Evolutionary conservation across 2,113 vertebrate species (phyloP), one percentile per base, ranked within the genome.

Genomic region (Mus spicilegus): DNA sequence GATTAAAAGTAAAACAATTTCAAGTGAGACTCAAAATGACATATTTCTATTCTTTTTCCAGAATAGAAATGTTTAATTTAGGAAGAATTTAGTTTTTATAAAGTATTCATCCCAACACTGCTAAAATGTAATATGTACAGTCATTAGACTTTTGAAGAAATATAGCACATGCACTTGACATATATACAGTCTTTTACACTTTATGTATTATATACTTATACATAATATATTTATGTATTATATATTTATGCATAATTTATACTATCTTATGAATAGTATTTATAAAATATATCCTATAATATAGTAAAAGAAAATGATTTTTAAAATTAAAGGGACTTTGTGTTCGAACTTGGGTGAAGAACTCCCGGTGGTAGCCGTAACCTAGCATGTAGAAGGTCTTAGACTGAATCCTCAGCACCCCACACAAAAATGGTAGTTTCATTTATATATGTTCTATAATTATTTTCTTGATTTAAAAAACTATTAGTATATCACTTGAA

Each of bases 1-100:
- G 2, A 92, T 75, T 93, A 63, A 56, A 51, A 13, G 12, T 56
- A 72, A 39, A 72, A 56, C 36, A 5, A 51, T 16, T 67, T 95
- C 86, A 89, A 33, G 67, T 42, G 46, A 81, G 90, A 77, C 11
- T 69, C 46, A 95, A 97, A 97, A 91, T 42, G 28, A 87, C 22
- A 63, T 49, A 49, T 49, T 6, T 49, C 49, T 49, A 49, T 49
- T 12, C 2, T 51, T 93, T 87, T 24, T 89, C 46, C 4, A 56
- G 56, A 6, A 54, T 30, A 85, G 80, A 86, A 39, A 36, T 24
- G 46, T 17, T 1, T 19, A 85, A 84, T 93, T 94, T 78, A 87
- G 39, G 6, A 86, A 91, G 39, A 91, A 86, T 8, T 80, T 65
- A 26, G 30, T n/a, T 95, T 88, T 61, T 86, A 20, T 77, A 3